phyloP scores from a whole-genome alignment of 2,113 vertebrate species.

The Peucedramus taeniatus region DNA sequence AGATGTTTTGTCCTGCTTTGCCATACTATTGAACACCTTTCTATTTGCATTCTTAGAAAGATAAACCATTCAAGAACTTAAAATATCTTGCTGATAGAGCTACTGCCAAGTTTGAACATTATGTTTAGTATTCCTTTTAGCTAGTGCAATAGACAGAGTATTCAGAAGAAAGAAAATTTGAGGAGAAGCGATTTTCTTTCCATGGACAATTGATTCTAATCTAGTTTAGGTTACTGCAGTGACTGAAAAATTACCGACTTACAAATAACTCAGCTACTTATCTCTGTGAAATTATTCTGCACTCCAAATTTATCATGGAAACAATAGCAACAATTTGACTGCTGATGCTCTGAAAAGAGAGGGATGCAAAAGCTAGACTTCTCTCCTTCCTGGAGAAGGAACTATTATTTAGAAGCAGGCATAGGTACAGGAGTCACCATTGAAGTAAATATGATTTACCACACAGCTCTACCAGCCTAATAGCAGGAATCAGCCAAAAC shows the following conservation, averaged over 20 bases:
- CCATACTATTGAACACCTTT: not conserved
- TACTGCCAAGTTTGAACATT: not conserved
- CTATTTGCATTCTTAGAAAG: not conserved
- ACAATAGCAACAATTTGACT: not conserved
- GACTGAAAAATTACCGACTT: not conserved
- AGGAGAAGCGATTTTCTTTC: not conserved
- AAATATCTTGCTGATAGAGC: not conserved
- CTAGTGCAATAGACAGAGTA: not conserved
- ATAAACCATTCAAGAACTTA: not conserved
- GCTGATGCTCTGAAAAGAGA: not conserved
- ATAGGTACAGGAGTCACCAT: not conserved
- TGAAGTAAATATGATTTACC: not conserved
- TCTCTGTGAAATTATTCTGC: not conserved
- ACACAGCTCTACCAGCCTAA: not conserved
- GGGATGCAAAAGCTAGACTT: not conserved
- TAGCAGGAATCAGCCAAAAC: not conserved
- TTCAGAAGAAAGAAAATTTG: not conserved
- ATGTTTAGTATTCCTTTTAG: not conserved
- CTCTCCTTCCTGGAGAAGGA: not conserved
- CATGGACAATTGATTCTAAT: not conserved
- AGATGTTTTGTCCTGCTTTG: not conserved
- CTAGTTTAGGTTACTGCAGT: not conserved
- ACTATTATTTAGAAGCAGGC: not conserved
- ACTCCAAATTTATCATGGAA: not conserved
- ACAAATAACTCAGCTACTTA: not conserved